phyloP scores from a whole-genome alignment of 2,888 invertebrate species.

The Epiblema foenella region DNA sequence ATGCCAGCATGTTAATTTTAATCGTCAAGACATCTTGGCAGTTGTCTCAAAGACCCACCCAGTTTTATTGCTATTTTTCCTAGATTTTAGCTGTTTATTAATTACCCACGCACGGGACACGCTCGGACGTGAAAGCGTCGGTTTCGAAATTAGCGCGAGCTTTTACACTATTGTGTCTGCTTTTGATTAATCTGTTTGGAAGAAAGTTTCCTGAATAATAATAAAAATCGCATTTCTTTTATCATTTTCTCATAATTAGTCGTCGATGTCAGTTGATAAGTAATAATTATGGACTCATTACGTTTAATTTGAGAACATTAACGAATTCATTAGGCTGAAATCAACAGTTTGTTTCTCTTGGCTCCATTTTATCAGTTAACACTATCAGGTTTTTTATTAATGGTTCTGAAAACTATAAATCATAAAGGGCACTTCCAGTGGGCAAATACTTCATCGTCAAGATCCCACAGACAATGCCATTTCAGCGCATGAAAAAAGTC shows the following conservation, averaged over 20 bases:
- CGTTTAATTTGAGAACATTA: conserved; percentile 10
- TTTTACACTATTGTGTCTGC: conserved; percentile 39
- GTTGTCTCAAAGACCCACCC: conserved; percentile 75
- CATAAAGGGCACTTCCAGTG: neutral
- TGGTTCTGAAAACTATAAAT: neutral
- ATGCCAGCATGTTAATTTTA: conserved; percentile 74
- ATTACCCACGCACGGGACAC: conserved; percentile 63
- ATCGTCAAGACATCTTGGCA: conserved; percentile 81
- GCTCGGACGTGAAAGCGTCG: conserved; percentile 42
- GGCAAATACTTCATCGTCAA: neutral
- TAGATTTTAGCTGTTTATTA: conserved; percentile 72
- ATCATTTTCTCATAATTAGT: neutral
- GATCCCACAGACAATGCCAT: neutral
- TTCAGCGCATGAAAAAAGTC: neutral
- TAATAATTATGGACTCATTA: conserved; percentile 18
- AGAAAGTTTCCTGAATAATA: conserved; percentile 23
- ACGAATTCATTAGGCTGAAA: conserved; percentile 10
- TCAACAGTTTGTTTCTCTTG: conserved; percentile 17
- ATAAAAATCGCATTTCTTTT: conserved; percentile 9
- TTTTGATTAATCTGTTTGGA: conserved; percentile 33
- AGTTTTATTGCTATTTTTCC: conserved; percentile 74
- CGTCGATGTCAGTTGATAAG: neutral
- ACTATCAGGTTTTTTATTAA: conserved; percentile 20
- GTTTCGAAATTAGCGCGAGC: conserved; percentile 54
- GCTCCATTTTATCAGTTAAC: conserved; percentile 7